Evolutionary conservation across 1,140 invertebrate species (phyloP).

Genomic region (Camponotus pennsylvanicus): DNA sequence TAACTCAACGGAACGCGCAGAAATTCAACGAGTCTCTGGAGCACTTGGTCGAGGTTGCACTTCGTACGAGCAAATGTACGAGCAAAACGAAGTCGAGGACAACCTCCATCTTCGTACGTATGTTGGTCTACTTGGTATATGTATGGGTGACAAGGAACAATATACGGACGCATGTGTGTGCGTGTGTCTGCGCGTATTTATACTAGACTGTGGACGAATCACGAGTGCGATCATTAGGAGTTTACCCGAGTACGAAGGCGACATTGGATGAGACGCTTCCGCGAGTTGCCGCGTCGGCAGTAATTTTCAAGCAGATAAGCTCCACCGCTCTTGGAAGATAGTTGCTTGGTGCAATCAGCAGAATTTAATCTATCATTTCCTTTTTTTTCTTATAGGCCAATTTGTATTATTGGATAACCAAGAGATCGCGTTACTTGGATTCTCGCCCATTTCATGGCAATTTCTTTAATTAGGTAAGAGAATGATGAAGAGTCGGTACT

Average conservation of each 20-base stretch:
- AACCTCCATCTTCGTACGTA: background rate
- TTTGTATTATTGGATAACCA: conserved; percentile 17
- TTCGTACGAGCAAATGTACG: conserved; percentile 32
- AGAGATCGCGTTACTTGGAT: conserved; percentile 16
- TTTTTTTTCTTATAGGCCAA: background rate
- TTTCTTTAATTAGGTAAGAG: conserved; percentile 21
- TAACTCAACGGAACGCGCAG: conserved; percentile 23
- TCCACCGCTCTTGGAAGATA: conserved; percentile 25
- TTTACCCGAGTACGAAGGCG: conserved; percentile 50
- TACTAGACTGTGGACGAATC: conserved; percentile 39
- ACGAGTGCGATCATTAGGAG: conserved; percentile 48
- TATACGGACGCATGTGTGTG: too few relatives aligned
- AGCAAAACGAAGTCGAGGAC: conserved; percentile 30
- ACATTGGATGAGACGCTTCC: conserved; percentile 48
- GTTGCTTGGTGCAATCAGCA: conserved; percentile 43
- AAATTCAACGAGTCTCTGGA: conserved; percentile 65
- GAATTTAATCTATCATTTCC: conserved; percentile 52
- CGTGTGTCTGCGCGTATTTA: conserved; percentile 13
- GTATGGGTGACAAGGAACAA: background rate
- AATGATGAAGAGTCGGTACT: background rate
- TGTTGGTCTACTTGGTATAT: background rate
- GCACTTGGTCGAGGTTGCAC: conserved; percentile 48
- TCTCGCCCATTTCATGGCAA: background rate
- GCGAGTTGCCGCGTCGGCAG: conserved; percentile 47
- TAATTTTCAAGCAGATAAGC: conserved; percentile 61